phyloP scores from a whole-genome alignment of 2,113 vertebrate species.

The Tragelaphus imberbis region DNA sequence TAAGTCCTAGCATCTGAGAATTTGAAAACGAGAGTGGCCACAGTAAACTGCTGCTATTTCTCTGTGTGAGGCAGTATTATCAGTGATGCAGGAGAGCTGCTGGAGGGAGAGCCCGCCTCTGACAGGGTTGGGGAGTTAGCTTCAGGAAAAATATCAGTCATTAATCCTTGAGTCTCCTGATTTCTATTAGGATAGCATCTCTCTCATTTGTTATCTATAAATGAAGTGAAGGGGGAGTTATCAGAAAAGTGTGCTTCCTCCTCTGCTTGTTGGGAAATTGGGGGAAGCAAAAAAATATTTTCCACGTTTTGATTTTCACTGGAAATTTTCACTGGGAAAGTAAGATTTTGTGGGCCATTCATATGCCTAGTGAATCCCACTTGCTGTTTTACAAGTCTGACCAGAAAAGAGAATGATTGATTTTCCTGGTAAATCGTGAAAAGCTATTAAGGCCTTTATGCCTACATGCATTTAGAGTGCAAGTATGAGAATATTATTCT shows the following conservation, averaged over 20 bases:
- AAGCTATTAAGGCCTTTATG: neutral
- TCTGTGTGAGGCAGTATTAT: neutral
- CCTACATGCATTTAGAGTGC: neutral
- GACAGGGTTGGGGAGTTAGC: neutral
- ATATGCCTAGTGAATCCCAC: neutral
- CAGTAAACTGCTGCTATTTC: neutral
- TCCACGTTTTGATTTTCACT: conserved; percentile 40
- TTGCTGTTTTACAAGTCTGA: neutral
- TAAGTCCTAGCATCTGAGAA: neutral
- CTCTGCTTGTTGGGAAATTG: conserved; percentile 13
- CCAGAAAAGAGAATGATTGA: conserved; percentile 14
- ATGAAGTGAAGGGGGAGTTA: conserved; percentile 38
- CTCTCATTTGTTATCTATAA: conserved; percentile 63
- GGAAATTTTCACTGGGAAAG: conserved; percentile 3
- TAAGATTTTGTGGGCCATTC: neutral
- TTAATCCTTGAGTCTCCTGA: conserved; percentile 30
- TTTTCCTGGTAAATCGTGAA: conserved; percentile 19
- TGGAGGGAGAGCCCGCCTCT: neutral
- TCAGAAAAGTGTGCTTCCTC: conserved; percentile 45
- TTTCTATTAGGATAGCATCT: conserved; percentile 32
- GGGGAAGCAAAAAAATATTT: conserved; percentile 18
- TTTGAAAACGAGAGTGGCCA: neutral
- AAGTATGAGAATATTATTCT: neutral
- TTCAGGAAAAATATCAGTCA: conserved; percentile 42
- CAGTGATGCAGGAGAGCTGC: neutral